Base-by-base conservation (phyloP, 2,888 invertebrate genomes). In the Synergus laeviventris region DNA sequence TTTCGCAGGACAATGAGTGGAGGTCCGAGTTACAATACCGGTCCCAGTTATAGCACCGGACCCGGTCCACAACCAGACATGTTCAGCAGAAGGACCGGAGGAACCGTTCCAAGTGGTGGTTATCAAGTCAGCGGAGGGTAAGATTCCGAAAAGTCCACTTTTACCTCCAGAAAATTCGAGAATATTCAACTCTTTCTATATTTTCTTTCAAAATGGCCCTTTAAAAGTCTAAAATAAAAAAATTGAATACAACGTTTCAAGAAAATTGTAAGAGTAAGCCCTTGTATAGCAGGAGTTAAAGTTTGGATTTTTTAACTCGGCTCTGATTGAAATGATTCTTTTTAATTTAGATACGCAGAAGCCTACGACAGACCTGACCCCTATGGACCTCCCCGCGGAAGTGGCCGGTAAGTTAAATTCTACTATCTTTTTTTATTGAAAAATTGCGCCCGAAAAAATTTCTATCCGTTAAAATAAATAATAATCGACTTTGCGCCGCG, bases 71-170 rank as follows among this genome's bases (percentile, higher is more conserved):
- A 90, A 84, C 84, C 89, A 76, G 91, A 91, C 78, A 89, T 89
- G 89, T 91, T 89, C 81, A 91, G 90, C 84, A 87, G 91, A 86
- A 88, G 91, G 86, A 86, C 91, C 76, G 91, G 91, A 77, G 89
- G 87, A 79, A 84, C 90, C 54, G 90, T 89, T 74, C 86, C 90
- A 79, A 88, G 88, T 83, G 90, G 88, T 82, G 90, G 90, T 84
- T 89, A 90, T 82, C 88, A 89, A 80, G 89, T 89, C 74, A 86
- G 87, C 84, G 90, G 89, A 84, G 90, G 90, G 91, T 91, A 81
- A 87, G 89, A 87, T 83, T 49, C 11, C 5, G 31, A 49, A 14
- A 64, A 0, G 16, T 45, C 9, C 24, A 5, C 24, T 62, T 18
- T 76, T 64, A 54, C n/a, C 18, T 64, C 14, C 0, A 54, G 8